phyloP scores from a whole-genome alignment of 2,888 invertebrate species.

The Sycophila texana region DNA sequence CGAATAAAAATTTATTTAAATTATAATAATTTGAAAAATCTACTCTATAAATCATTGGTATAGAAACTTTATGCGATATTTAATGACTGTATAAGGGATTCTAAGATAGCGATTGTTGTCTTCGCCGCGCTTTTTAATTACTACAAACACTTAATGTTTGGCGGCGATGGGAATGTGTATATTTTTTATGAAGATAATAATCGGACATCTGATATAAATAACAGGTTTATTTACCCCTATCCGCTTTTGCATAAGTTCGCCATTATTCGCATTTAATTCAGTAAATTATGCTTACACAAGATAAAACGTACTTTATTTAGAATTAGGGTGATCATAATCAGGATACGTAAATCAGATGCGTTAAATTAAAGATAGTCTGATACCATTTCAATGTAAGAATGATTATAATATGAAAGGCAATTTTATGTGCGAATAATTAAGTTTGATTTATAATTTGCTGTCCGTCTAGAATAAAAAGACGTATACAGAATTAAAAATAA shows the following conservation, averaged over 20 bases:
- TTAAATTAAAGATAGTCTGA: slow-evolving; percentile 35
- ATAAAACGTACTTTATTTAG: slow-evolving; percentile 21
- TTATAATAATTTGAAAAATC: no score
- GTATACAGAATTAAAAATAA: slow-evolving; percentile 28
- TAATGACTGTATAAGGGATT: no score
- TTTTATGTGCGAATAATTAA: slow-evolving; percentile 10
- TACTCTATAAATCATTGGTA: no score
- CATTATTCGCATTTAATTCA: slow-evolving; percentile 28
- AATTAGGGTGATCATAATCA: slow-evolving; percentile 40
- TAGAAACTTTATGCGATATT: no score
- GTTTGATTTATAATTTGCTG: slow-evolving; percentile 29
- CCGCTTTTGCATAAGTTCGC: slow-evolving; percentile 27
- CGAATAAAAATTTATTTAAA: no score
- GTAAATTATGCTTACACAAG: slow-evolving; percentile 42
- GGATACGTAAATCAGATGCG: slow-evolving; percentile 4
- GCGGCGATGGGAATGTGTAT: slow-evolving; percentile 2
- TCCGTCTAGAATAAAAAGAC: not conserved
- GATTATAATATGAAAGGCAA: slow-evolving; percentile 20
- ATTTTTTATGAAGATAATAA: slow-evolving; percentile 23
- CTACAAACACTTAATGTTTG: not conserved
- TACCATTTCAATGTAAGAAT: slow-evolving; percentile 35
- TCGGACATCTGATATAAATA: slow-evolving; percentile 20
- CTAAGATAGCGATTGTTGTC: no score
- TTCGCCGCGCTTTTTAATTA: not conserved
- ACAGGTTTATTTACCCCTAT: slow-evolving; percentile 37